Conservation (phyloP, 2,113 vertebrate species). For the Tylochromis polylepis region DNA sequence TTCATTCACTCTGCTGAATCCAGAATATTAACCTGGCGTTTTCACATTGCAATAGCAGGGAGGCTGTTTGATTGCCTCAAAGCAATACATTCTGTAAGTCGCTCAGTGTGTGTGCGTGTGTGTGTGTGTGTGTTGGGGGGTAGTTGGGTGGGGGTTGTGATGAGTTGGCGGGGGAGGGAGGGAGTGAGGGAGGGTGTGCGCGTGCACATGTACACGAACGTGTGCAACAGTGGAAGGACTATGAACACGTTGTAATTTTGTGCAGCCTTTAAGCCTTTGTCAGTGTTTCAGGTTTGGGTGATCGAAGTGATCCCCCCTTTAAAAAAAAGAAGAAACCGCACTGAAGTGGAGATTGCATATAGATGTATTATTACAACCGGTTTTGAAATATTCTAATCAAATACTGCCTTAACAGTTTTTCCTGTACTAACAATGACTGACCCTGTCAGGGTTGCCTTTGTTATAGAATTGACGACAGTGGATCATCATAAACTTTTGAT, state of each 20-base stretch:
- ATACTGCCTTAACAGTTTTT: not conserved
- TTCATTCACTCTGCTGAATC: conserved; percentile 48
- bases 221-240: conserved; percentile 18
- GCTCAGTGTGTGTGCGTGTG: not conserved
- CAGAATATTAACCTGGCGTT: conserved; percentile 46
- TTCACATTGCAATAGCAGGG: conserved; percentile 34
- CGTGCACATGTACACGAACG: conserved; percentile 22
- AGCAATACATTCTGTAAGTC: conserved; percentile 26
- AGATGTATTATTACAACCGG: not conserved
- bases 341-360: not conserved
- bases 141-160: not conserved
- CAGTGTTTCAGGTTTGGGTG: not conserved
- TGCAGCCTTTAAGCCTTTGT: not conserved
- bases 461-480: not conserved
- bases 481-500: conserved; percentile 1
- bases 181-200: not conserved
- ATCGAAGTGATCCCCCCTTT: not conserved
- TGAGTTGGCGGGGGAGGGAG: not conserved
- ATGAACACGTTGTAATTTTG: not conserved
- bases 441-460: not conserved
- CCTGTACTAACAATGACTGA: not conserved
- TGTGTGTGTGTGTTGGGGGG: not conserved
- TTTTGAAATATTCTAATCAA: not conserved
- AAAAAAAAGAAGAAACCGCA: not conserved
- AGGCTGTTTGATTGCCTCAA: conserved; percentile 46